A percentile compares a stretch with the other conserved stretches of the same genome.
Conservation (phyloP, 2,113 vertebrate species). For the Petromus typicus region DNA sequence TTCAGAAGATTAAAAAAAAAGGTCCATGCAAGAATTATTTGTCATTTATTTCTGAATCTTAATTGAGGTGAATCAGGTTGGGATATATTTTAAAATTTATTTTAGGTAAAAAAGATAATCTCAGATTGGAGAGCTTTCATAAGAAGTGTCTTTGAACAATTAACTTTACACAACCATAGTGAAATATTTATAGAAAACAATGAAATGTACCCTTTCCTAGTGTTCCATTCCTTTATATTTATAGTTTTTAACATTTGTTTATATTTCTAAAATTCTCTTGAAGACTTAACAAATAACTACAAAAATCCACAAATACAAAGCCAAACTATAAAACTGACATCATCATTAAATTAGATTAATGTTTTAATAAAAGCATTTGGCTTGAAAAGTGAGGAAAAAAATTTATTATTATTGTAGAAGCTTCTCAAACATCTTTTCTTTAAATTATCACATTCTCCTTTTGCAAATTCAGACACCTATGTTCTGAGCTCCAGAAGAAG, state of each 20-base stretch:
- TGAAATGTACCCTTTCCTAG: not conserved
- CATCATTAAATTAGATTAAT: not conserved
- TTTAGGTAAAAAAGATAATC: slow-evolving; percentile 49
- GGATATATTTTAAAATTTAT: slow-evolving; percentile 57
- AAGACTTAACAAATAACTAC: not conserved
- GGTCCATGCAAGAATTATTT: not conserved
- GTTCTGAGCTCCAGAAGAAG: not conserved
- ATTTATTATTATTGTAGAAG: not conserved
- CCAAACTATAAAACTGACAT: not conserved
- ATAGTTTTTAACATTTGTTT: not conserved
- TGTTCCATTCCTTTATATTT: not conserved
- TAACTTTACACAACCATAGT: slow-evolving; percentile 15
- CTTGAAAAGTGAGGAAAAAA: not conserved
- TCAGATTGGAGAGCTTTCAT: slow-evolving; percentile 33
- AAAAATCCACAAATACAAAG: not conserved
- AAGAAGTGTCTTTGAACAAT: slow-evolving; percentile 41
- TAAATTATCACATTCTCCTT: not conserved
- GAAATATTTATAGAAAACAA: slow-evolving; percentile 31
- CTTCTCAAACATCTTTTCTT: not conserved
- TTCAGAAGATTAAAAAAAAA: slow-evolving; percentile 24
- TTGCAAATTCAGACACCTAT: not conserved
- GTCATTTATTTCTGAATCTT: slow-evolving; percentile 59
- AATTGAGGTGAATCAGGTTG: slow-evolving; percentile 52
- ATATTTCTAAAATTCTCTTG: slow-evolving; percentile 25
- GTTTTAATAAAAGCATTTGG: not conserved